These are phyloP conservation scores for Pachycephala philippinensis DNA, from an alignment of 2,113 vertebrate genomes.

Conservation along the genomic window DNA sequence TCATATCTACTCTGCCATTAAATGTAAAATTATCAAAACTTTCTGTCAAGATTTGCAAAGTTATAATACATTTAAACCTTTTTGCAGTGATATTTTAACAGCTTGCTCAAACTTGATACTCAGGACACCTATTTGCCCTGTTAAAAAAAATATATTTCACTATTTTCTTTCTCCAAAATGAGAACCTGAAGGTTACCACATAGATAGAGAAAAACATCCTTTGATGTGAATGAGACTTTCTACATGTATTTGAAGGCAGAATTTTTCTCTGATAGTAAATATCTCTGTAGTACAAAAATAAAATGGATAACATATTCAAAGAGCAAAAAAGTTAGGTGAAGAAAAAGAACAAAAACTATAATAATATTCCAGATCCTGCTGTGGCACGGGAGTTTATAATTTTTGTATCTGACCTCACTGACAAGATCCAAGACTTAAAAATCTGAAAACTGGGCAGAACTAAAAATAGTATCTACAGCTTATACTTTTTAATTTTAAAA, in stretches of 20 bases:
- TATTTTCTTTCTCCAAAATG: neutral
- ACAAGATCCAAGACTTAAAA: neutral
- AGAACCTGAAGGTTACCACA: neutral
- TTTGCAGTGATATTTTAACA: neutral
- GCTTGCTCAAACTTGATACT: neutral
- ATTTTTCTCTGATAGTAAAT: neutral
- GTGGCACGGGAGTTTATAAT: neutral
- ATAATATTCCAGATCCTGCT: neutral
- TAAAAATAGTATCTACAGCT: neutral
- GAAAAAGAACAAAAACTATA: neutral
- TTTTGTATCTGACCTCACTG: neutral
- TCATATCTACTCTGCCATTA: neutral
- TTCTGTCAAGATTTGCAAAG: neutral
- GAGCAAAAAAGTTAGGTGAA: neutral
- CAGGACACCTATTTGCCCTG: neutral
- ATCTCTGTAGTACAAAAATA: neutral
- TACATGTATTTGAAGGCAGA: neutral
- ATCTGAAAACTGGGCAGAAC: neutral
- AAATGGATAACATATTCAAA: neutral
- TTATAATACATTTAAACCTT: neutral
- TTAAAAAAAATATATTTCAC: neutral
- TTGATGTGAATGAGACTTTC: neutral
- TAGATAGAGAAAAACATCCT: neutral
- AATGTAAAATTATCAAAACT: neutral
- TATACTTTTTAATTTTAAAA: neutral